Conservation (phyloP, 2,113 vertebrate genomes). For the Sardina pilchardus region DNA sequence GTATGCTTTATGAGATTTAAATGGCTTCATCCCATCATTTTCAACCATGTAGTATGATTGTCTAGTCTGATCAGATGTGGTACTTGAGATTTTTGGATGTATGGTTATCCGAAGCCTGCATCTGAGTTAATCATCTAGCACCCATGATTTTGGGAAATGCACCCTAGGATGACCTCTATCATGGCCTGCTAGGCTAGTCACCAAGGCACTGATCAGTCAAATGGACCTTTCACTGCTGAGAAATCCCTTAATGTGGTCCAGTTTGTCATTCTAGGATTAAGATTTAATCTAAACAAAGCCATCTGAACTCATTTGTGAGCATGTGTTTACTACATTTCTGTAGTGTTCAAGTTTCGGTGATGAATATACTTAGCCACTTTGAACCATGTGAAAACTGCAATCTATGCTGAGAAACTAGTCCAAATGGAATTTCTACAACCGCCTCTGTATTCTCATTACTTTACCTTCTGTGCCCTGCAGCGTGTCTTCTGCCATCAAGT, state of each 20-base stretch:
- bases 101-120: background rate
- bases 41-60: background rate
- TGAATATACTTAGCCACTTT: constrained; percentile 80
- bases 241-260: background rate
- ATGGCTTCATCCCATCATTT: background rate
- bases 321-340: background rate
- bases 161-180: constrained; percentile 60
- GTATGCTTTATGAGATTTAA: background rate
- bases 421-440: background rate
- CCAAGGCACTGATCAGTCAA: constrained; percentile 67
- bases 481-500: background rate
- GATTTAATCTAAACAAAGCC: too few relatives aligned
- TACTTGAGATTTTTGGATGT: background rate
- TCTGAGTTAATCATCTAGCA: too few relatives aligned
- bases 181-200: constrained; percentile 70
- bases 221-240: background rate
- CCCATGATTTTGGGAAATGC: background rate
- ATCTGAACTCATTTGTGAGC: too few relatives aligned
- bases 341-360: constrained; percentile 60
- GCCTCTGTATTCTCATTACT: background rate
- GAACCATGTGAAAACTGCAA: constrained; percentile 72
- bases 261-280: too few relatives aligned
- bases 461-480: too few relatives aligned
- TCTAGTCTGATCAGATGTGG: background rate
- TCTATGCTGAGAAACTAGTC: constrained; percentile 71